Percentiles rank a stretch among this genome's conserved stretches.
phyloP scores from a whole-genome alignment of 2,888 invertebrate genomes.

The Acleris laterana region DNA sequence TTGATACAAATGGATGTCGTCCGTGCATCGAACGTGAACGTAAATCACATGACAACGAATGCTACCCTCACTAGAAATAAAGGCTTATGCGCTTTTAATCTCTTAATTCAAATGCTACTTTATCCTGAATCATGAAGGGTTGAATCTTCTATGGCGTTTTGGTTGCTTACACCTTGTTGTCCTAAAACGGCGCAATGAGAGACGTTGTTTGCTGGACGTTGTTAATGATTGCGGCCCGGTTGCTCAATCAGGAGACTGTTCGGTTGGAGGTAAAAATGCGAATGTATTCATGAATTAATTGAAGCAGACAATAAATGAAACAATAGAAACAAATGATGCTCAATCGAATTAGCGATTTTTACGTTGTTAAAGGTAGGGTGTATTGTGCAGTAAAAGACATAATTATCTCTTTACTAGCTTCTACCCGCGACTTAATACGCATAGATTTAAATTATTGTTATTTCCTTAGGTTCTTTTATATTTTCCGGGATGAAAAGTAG shows the following conservation, averaged over 20 bases:
- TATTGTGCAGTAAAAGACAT: too few species aligned
- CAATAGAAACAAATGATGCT: slow-evolving; percentile 29
- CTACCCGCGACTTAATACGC: too few species aligned
- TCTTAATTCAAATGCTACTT: too few species aligned
- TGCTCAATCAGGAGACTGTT: slow-evolving; percentile 35
- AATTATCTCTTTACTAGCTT: too few species aligned
- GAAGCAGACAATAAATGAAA: slow-evolving; percentile 14
- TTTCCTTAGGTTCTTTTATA: too few species aligned
- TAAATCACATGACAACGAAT: slow-evolving; percentile 66
- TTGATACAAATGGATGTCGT: slow-evolving; percentile 77
- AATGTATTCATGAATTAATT: slow-evolving; percentile 14
- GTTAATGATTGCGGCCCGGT: slow-evolving; percentile 31
- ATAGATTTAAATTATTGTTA: too few species aligned
- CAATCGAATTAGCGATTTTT: neutral
- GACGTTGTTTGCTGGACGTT: slow-evolving; percentile 27
- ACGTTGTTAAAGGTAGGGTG: neutral
- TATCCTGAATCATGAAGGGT: too few species aligned
- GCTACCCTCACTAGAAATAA: too few species aligned
- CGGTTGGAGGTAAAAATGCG: slow-evolving; percentile 16
- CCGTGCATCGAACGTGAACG: slow-evolving; percentile 61
- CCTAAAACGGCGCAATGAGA: neutral
- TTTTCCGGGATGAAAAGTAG: too few species aligned
- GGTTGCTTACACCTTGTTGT: neutral
- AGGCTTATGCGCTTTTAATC: too few species aligned
- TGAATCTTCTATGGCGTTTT: too few species aligned